Base-by-base conservation (phyloP, 2,113 vertebrate genomes). In the Pogonocichla stellata region DNA sequence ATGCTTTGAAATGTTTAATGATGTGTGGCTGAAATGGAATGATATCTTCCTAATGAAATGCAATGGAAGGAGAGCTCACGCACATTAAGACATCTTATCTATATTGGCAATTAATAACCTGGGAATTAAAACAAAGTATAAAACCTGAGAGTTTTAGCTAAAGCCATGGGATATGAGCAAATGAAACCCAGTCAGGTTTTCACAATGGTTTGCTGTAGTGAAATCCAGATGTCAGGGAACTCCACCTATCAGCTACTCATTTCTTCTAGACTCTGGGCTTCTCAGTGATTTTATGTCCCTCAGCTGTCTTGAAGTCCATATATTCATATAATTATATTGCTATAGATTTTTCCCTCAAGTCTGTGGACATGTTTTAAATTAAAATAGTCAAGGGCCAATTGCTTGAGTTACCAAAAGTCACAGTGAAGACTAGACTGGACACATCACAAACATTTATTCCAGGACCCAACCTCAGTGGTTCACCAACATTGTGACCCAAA, bases 181-280 rank as follows among this genome's bases (percentile, higher is more conserved):
- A 23, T 48, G 43, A 85, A 90, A 72, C 29, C 58, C 53, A 86
- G 75, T 61, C 79, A 72, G 65, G 60, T 72, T 95, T 91, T 70
- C 73, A 79, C 33, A 50, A 43, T 0, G 6, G 58, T 93, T 62
- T 2, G 1, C 51, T 82, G 50, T 58, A 85, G 73, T 82, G 74
- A 95, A 91, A 95, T 81, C 90, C 91, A 96, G 93, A 96, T 87
- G 94, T 87, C 80, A 75, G 57, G 86, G 81, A 92, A 58, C 74
- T 65, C 78, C 81, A 69, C 36, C 86, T 69, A 60, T 69, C 33
- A 81, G 60, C 15, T 74, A 48, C 48, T 81, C 13, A 43, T 80
- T 96, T 69, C 74, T 81, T 87, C n/a, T 29, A 72, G 84, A 12
- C 86, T 45, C 8, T 45, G 57, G 73, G 42, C 18, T 89, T 93